Conservation (phyloP, 2,113 vertebrate genomes). For the Pangasianodon gigas region DNA sequence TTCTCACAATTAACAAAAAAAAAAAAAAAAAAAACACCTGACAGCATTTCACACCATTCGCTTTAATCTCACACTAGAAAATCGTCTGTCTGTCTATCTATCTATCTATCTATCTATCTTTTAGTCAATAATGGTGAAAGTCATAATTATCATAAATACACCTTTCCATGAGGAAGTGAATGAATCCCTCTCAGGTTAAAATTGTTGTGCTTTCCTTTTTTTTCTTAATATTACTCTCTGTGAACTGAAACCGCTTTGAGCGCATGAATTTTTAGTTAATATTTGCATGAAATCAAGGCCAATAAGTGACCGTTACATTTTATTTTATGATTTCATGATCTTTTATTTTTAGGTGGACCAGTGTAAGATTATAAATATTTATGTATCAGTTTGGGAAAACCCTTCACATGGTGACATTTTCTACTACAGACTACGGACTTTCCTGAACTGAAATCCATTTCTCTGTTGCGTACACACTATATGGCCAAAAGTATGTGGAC, state of each 20-base stretch:
- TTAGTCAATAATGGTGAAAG: neutral
- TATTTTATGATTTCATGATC: neutral
- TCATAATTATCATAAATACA: neutral
- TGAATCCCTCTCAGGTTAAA: neutral
- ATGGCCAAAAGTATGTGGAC: too few species aligned
- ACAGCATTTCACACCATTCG: constrained; percentile 19
- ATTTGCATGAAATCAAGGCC: too few species aligned
- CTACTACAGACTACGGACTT: neutral
- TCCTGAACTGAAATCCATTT: neutral
- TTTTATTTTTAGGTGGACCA: neutral
- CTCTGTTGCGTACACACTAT: neutral
- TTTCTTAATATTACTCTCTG: neutral
- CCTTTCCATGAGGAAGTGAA: too few species aligned
- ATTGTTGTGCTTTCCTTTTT: neutral
- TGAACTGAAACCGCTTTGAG: too few species aligned
- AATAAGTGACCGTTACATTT: neutral
- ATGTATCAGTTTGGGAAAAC: neutral
- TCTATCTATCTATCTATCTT: neutral
- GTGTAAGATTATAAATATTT: neutral
- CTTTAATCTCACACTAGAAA: neutral
- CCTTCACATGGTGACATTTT: neutral
- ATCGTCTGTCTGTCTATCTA: neutral
- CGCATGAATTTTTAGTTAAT: neutral
- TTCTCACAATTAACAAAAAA: constrained; percentile 70
- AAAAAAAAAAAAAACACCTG: constrained; percentile 6